Percentiles rank a stretch among this genome's conserved stretches.
Conservation (phyloP, 2,888 invertebrate species). For the Cactoblastis cactorum region DNA sequence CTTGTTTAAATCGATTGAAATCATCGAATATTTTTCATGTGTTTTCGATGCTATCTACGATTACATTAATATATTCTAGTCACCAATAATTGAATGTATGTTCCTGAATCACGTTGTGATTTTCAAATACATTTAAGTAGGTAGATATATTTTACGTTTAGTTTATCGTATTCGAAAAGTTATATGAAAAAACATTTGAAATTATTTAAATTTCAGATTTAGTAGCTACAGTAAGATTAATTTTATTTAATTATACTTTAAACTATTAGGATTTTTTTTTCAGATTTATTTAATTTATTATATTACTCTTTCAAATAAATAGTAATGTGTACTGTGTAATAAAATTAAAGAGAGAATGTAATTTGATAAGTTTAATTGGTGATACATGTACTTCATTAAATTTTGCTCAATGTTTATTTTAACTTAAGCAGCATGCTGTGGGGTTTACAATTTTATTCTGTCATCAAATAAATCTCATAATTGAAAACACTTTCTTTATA, state of each 20-base stretch:
- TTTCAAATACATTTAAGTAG: no score
- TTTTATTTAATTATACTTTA: no score
- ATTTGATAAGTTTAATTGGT: conserved; percentile 9
- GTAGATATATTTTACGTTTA: no score
- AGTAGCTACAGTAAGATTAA: no score
- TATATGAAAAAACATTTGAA: no score
- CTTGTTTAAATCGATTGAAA: no score
- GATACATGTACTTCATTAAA: conserved; percentile 7
- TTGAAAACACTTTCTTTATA: not conserved
- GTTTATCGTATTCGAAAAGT: no score
- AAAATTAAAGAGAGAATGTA: conserved; percentile 3
- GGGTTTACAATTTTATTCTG: not conserved
- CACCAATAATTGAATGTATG: conserved; percentile 36
- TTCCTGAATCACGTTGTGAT: conserved; percentile 51
- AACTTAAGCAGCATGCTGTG: conserved; percentile 5
- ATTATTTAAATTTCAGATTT: no score
- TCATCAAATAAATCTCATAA: not conserved
- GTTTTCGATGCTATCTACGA: conserved; percentile 11
- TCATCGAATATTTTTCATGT: conserved; percentile 1
- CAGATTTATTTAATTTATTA: not conserved
- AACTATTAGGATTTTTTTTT: no score
- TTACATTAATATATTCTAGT: conserved; percentile 34
- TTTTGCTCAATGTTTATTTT: conserved; percentile 16
- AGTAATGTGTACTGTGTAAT: not conserved
- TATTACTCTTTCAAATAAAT: not conserved